Conservation (phyloP, 2,113 vertebrate genomes). For the Sisor rabdophorus region DNA sequence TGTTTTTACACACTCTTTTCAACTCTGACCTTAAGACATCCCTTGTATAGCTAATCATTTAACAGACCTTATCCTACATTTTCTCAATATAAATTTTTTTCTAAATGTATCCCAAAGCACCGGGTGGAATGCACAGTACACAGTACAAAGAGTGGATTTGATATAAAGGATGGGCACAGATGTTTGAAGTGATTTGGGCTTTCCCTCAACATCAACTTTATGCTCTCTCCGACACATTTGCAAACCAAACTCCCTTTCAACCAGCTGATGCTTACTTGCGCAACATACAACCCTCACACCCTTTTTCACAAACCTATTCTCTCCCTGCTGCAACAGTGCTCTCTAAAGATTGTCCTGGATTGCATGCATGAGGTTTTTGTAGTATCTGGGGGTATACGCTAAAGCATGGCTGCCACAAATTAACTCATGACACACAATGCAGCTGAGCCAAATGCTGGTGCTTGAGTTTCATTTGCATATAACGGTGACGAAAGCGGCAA, state of each 20-base stretch:
- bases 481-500: background rate
- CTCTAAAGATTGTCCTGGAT: background rate
- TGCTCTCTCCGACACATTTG: background rate
- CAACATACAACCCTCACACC: background rate
- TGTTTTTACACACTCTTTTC: no score
- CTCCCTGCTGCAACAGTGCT: background rate
- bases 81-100: background rate
- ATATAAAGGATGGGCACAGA: constrained; percentile 41
- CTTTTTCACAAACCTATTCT: no score
- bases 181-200: constrained; percentile 34
- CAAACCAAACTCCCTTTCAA: background rate
- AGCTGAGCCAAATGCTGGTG: constrained; percentile 28
- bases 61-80: no score
- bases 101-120: background rate
- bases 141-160: constrained; percentile 9
- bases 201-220: background rate
- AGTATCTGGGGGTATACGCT: constrained; percentile 21
- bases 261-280: background rate
- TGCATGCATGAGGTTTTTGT: background rate
- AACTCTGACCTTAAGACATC: no score
- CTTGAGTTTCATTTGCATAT: constrained; percentile 20
- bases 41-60: no score
- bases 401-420: constrained; percentile 23
- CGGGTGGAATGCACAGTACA: background rate
- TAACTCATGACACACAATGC: constrained; percentile 18